phyloP scores from a whole-genome alignment of 2,797 vertebrate genomes.

The Channa striata region DNA sequence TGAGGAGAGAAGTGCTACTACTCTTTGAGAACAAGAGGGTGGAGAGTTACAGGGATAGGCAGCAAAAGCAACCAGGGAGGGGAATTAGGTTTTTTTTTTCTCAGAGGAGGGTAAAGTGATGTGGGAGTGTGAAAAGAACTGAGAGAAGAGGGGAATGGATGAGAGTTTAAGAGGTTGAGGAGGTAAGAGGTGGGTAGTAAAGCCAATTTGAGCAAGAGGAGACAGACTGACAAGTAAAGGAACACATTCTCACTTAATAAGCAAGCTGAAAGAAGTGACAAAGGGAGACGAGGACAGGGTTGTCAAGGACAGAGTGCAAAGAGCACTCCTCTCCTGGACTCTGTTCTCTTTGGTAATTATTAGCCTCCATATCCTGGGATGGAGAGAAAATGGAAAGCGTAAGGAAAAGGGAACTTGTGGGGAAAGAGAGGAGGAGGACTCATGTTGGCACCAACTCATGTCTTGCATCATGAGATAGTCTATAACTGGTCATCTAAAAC shows the following conservation, averaged over 20 bases:
- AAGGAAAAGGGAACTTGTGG: not conserved
- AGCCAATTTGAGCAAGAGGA: conserved; percentile 48
- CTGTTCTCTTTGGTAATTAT: conserved; percentile 66
- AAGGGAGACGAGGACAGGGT: conserved; percentile 13
- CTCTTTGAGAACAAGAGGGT: not conserved
- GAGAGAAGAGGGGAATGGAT: conserved; percentile 31
- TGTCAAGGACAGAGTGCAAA: conserved; percentile 50
- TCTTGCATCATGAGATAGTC: conserved; percentile 39
- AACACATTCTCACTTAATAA: conserved; percentile 62
- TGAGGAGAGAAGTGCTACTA: not conserved
- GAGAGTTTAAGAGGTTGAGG: conserved; percentile 38
- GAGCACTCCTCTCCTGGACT: conserved; percentile 56
- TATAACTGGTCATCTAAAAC: conserved; percentile 59
- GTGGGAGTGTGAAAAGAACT: conserved; percentile 44
- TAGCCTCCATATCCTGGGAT: conserved; percentile 44
- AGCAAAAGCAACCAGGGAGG: conserved; percentile 12
- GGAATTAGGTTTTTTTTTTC: conserved; percentile 33
- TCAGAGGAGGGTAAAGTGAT: conserved; percentile 24
- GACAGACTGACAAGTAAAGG: conserved; percentile 35
- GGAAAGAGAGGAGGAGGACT: not conserved
- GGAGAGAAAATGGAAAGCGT: not conserved
- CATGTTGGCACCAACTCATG: conserved; percentile 49
- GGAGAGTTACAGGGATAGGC: conserved; percentile 9
- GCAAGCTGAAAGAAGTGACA: conserved; percentile 46
- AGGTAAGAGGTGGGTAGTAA: conserved; percentile 12